Percentiles rank a stretch among this genome's conserved stretches.
These are phyloP conservation scores for Lophochroa leadbeateri DNA, from an alignment of 2,113 vertebrate genomes.

Conservation along the genomic window DNA sequence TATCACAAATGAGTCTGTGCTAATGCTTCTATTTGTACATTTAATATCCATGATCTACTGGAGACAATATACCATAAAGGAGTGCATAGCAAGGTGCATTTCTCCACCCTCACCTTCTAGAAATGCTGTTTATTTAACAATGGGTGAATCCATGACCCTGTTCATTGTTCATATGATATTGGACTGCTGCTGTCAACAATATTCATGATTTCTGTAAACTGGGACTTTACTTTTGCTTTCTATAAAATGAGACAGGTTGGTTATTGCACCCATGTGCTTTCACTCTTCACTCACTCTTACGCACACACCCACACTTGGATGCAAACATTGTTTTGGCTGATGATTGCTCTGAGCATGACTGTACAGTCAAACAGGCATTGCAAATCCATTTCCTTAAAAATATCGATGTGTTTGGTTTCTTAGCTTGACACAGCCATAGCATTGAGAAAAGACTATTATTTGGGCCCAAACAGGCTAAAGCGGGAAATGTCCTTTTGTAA, in stretches of 20 bases:
- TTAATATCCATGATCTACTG: not conserved
- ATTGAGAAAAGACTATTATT: not conserved
- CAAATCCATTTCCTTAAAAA: not conserved
- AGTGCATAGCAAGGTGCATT: accelerated
- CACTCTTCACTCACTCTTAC: not conserved
- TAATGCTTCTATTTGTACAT: not conserved
- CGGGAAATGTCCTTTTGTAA: not conserved
- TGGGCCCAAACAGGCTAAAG: not conserved
- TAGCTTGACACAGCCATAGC: not conserved
- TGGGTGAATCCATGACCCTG: not conserved
- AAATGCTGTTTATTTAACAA: not conserved
- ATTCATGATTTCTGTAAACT: not conserved
- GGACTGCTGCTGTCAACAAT: not conserved
- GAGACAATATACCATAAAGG: not conserved
- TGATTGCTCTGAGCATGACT: not conserved
- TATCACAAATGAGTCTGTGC: not conserved
- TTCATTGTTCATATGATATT: not conserved
- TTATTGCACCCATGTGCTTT: not conserved
- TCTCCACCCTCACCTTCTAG: not conserved
- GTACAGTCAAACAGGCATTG: not conserved
- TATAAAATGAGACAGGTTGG: not conserved
- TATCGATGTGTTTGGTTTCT: not conserved
- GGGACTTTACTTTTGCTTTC: not conserved
- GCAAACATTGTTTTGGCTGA: not conserved
- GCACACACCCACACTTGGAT: not conserved